phyloP scores from a whole-genome alignment of 2,888 invertebrate species.

The Nomada fabriciana region DNA sequence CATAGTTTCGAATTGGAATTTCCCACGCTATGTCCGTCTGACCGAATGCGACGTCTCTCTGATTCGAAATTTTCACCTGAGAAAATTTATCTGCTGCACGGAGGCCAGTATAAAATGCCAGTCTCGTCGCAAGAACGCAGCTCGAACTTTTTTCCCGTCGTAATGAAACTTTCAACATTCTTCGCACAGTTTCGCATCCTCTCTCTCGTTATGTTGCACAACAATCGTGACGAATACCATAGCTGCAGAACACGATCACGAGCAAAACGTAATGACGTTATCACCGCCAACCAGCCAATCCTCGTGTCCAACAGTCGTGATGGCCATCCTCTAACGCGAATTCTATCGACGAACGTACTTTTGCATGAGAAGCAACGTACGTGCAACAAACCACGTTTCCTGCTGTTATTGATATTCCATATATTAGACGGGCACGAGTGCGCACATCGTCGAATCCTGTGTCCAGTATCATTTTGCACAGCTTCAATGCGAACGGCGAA shows the following conservation, averaged over 20 bases:
- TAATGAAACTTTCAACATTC: slow-evolving; percentile 22
- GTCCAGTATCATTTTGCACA: too few relatives aligned
- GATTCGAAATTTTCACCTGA: slow-evolving; percentile 5
- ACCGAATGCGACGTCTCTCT: background rate
- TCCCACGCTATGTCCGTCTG: background rate
- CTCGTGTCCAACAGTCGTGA: slow-evolving; percentile 7
- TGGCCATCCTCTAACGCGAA: slow-evolving; percentile 8
- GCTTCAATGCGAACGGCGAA: too few relatives aligned
- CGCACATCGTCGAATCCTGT: background rate
- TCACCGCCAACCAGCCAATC: slow-evolving; percentile 45
- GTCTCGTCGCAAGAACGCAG: background rate
- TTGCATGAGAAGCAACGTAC: slow-evolving; percentile 25
- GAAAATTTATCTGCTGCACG: slow-evolving; percentile 25
- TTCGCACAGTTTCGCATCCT: slow-evolving; percentile 8
- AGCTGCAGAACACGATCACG: slow-evolving; percentile 3
- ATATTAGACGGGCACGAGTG: background rate
- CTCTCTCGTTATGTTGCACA: background rate
- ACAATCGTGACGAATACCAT: background rate
- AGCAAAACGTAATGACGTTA: slow-evolving; percentile 53
- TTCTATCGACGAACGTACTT: slow-evolving; percentile 26
- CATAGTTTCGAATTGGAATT: background rate
- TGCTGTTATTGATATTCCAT: slow-evolving; percentile 15
- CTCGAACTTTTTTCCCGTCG: slow-evolving; percentile 22
- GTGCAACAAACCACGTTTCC: slow-evolving; percentile 8
- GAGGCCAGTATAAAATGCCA: slow-evolving; percentile 27